These are phyloP conservation scores for Phymorhynchus buccinoides DNA, from an alignment of 1,140 invertebrate genomes.

Conservation along the genomic window DNA sequence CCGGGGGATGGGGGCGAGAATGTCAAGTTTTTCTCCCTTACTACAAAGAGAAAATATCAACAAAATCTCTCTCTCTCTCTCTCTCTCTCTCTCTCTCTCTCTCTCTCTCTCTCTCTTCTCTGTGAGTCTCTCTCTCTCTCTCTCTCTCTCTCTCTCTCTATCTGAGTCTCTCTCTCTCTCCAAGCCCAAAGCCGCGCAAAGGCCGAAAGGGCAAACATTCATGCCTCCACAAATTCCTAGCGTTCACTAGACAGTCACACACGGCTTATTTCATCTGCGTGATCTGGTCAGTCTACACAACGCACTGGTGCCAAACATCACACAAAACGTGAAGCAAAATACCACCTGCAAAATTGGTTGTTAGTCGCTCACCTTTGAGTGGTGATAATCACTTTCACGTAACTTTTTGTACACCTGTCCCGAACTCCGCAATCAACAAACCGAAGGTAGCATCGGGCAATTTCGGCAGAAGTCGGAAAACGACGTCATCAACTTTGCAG, in stretches of 20 bases:
- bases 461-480: slow-evolving; percentile 12
- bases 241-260: not conserved
- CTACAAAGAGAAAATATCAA: no score
- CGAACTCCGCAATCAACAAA: slow-evolving; percentile 19
- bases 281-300: not conserved
- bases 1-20: no score
- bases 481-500: not conserved
- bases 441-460: slow-evolving; percentile 14
- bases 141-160: no score
- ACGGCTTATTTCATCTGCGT: not conserved
- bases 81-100: no score
- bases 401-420: slow-evolving; percentile 11
- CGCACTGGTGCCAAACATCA: not conserved
- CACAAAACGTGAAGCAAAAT: not conserved
- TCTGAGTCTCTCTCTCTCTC: no score
- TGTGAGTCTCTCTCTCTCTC: no score
- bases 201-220: not conserved
- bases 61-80: no score
- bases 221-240: not conserved
- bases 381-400: not conserved
- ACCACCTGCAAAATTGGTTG: not conserved
- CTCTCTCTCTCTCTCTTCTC: no score
- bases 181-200: no score
- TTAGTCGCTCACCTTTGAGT: not conserved
- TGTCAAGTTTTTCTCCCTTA: no score